Percentiles rank a stretch among this genome's conserved stretches.
phyloP scores from a whole-genome alignment of 2,888 invertebrate genomes.

The Drosophila prostipennis region DNA sequence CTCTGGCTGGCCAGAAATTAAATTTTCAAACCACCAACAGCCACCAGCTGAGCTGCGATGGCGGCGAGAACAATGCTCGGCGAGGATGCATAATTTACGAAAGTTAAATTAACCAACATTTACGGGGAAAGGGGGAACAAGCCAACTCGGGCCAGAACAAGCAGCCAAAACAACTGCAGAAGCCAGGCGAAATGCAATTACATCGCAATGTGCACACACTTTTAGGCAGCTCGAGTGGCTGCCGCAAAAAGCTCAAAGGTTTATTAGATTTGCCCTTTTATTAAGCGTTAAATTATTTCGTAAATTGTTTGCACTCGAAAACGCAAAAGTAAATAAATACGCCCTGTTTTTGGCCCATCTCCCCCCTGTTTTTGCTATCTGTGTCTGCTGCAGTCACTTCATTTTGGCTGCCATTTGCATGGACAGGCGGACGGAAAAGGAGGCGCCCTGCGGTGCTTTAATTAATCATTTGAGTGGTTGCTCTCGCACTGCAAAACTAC shows the following conservation, averaged over 20 bases:
- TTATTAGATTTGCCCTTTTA: constrained; percentile 78
- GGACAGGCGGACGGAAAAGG: constrained; percentile 21
- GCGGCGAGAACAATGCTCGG: constrained; percentile 49
- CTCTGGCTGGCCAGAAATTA: constrained; percentile 51
- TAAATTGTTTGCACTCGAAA: constrained; percentile 72
- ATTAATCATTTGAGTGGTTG: constrained; percentile 73
- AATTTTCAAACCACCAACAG: constrained; percentile 63
- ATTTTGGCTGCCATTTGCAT: constrained; percentile 78
- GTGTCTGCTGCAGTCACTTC: constrained; percentile 56
- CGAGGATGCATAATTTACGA: constrained; percentile 73
- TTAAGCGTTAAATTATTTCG: constrained; percentile 79
- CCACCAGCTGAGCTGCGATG: constrained; percentile 1
- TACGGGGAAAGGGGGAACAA: constrained; percentile 65
- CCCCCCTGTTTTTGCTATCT: constrained; percentile 2
- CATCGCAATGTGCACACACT: constrained; percentile 64
- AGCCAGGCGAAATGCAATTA: constrained; percentile 70
- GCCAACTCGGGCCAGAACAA: not conserved
- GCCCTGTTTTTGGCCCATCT: not conserved
- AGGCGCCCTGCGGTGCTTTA: constrained; percentile 69
- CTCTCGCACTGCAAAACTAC: constrained; percentile 61
- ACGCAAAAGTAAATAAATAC: constrained; percentile 69
- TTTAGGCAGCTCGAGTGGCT: constrained; percentile 58
- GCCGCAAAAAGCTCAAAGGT: constrained; percentile 79
- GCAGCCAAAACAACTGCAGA: constrained; percentile 24
- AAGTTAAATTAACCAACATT: constrained; percentile 81